Conservation (phyloP, 2,113 vertebrate species). For the Myotis lucifugus region DNA sequence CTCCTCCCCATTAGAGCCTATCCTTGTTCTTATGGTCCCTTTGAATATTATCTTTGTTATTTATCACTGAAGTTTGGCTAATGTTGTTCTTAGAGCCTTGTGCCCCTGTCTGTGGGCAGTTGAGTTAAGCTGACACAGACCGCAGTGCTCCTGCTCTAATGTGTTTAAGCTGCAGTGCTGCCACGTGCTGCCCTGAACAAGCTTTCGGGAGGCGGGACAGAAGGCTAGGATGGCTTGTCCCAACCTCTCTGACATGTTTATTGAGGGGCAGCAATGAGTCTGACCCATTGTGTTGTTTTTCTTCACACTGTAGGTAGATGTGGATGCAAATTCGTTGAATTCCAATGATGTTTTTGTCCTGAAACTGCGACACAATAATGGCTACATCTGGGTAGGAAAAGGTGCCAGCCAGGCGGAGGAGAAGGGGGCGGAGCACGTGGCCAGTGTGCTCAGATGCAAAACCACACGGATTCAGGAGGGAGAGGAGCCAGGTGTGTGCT, state of each 20-base stretch:
- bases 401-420: conserved; percentile 91
- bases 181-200: neutral
- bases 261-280: neutral
- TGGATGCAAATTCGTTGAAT: conserved; percentile 87
- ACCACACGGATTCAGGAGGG: conserved; percentile 85
- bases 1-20: neutral
- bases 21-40: neutral
- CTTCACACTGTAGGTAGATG: conserved; percentile 86
- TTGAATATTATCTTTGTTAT: neutral
- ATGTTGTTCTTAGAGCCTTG: neutral
- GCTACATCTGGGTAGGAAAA: conserved; percentile 91
- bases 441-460: conserved; percentile 85
- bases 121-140: neutral
- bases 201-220: neutral
- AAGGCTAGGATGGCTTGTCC: neutral
- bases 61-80: neutral
- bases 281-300: neutral
- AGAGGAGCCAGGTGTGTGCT: conserved; percentile 88
- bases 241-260: neutral
- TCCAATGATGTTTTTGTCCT: conserved; percentile 94
- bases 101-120: neutral
- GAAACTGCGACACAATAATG: conserved; percentile 85
- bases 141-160: no score
- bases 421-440: conserved; percentile 87
- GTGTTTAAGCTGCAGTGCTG: accelerated